Evolutionary conservation across 2,797 vertebrate genomes (phyloP).

Genomic region (Halcyon chelicuti): DNA sequence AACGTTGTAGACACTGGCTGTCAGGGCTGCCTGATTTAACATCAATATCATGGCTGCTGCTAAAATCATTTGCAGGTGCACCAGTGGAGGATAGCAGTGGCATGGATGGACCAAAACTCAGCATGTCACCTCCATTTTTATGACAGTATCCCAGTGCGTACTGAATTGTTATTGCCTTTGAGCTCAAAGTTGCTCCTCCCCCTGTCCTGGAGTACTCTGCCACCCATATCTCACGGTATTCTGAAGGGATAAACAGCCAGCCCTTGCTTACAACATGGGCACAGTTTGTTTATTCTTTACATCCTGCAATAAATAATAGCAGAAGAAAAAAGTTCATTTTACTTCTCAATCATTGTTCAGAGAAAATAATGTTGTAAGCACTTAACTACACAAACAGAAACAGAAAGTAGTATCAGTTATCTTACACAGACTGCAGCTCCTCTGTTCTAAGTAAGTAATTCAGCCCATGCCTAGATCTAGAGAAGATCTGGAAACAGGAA

Average conservation of each 20-base stretch:
- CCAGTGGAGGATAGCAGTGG: neutral
- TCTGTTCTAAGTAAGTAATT: neutral
- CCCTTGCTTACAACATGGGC: neutral
- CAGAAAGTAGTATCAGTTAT: neutral
- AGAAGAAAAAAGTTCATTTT: neutral
- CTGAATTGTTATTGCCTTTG: neutral
- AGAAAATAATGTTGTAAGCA: neutral
- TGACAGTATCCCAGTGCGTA: too few species aligned
- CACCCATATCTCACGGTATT: neutral
- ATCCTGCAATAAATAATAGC: neutral
- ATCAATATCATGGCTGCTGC: neutral
- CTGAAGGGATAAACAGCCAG: neutral
- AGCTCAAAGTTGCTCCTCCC: neutral
- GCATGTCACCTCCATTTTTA: neutral
- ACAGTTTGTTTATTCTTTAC: neutral
- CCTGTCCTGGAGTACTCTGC: neutral
- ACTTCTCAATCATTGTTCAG: neutral
- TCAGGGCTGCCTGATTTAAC: neutral
- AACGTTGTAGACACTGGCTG: neutral
- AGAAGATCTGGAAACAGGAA: neutral
- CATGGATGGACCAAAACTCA: neutral
- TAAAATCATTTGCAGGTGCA: neutral
- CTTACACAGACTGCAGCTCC: neutral
- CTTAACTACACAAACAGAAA: neutral
- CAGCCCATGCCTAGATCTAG: neutral